These are phyloP conservation scores for Nibea coibor DNA, from an alignment of 2,113 vertebrate genomes.

Conservation along the genomic window DNA sequence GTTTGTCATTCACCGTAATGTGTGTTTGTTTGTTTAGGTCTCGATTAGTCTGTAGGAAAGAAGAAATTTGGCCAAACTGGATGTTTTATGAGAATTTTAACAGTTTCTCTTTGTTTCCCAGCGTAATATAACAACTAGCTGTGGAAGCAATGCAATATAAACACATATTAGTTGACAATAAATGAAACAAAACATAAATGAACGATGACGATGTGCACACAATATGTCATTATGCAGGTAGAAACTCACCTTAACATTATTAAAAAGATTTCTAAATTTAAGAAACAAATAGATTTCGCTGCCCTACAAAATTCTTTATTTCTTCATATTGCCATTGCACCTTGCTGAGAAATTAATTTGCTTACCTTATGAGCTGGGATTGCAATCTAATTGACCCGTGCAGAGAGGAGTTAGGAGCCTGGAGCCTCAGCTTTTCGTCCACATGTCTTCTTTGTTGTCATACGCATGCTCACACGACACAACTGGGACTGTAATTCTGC, in stretches of 20 bases:
- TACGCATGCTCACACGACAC: constrained; percentile 54
- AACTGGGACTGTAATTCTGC: constrained; percentile 35
- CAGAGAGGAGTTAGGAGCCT: constrained; percentile 45
- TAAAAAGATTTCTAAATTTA: not conserved
- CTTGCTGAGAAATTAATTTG: constrained; percentile 4
- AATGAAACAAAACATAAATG: not conserved
- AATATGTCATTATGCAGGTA: not conserved
- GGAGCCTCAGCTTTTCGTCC: constrained; percentile 56
- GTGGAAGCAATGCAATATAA: constrained; percentile 1
- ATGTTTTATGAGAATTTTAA: not conserved
- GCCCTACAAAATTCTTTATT: not conserved
- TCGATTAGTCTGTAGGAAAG: too few relatives aligned
- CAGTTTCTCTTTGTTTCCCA: not conserved
- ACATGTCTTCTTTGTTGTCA: constrained; percentile 68
- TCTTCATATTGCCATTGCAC: not conserved
- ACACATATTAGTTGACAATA: not conserved
- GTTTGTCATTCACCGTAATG: not conserved
- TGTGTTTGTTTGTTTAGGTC: not conserved
- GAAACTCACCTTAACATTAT: not conserved
- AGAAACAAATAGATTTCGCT: not conserved
- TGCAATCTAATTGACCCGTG: constrained; percentile 34
- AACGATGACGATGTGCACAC: not conserved
- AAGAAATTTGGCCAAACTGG: not conserved
- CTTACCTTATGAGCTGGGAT: constrained; percentile 65
- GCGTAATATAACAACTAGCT: not conserved